Base-by-base conservation (phyloP, 2,888 invertebrate genomes). In the Drosophila mettleri region DNA sequence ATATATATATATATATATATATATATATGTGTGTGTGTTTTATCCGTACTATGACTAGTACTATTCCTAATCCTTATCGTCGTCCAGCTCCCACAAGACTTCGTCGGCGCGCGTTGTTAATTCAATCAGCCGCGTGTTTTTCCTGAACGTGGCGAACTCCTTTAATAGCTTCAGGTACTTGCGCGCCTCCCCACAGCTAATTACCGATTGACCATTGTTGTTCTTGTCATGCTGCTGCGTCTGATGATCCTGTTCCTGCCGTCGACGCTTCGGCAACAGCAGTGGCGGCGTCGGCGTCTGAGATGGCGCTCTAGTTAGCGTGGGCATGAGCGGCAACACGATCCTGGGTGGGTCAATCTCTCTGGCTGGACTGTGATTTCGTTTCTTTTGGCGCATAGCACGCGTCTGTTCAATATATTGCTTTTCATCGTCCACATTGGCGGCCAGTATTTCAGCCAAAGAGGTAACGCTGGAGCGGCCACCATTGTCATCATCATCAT, bases 31-130 rank as follows among this genome's bases (percentile, higher is more conserved):
- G n/a, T n/a, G n/a, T 9, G 22, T 10, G n/a, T 22, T 9, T 20
- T n/a, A 29, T n/a, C 16, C 31, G 14, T 39, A 60, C 14, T n/a
- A 16, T 34, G 49, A 20, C 33, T 49, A n/a, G n/a, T 45, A 1
- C 20, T 38, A 27, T 12, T 89, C 80, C 38, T 52, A 52, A 18
- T 48, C 12, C 22, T 29, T 27, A 4, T 89, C 83, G 45, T 90
- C 89, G 48, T 83, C 87, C 63, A 91, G 57, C 54, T 90, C 90
- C 34, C 90, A 83, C 67, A 90, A 63, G 31, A 91, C 89, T 64
- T 91, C 90, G 66, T 91, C 90, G 63, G 90, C 91, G 27, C 90
- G 80, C 12, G 90, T 91, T 38, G 91, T 90, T 20, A 92, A 69
- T 1, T 88, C 91, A 61, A 92, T 91, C 3, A 91, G 76, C 12